These are phyloP conservation scores for Mormyrops boulengeri DNA, from an alignment of 2,797 vertebrate genomes.

Conservation along the genomic window DNA sequence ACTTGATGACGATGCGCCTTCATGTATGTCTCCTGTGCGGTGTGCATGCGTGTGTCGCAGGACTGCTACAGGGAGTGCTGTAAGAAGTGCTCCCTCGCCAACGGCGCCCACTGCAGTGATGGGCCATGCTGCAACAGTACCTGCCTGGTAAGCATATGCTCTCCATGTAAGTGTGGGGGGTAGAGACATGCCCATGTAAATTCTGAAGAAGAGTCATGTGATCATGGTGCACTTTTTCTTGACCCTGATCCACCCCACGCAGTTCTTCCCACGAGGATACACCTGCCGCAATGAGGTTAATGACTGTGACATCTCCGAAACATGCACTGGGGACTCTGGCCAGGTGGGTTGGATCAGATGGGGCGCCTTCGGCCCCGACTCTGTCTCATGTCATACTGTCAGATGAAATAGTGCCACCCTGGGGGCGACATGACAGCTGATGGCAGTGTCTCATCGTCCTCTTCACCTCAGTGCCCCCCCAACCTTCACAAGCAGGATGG, in stretches of 20 bases:
- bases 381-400: neutral
- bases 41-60: constrained; percentile 49
- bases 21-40: neutral
- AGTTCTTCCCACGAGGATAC: constrained; percentile 88
- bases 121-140: constrained; percentile 94
- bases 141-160: constrained; percentile 72
- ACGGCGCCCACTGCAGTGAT: constrained; percentile 91
- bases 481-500: constrained; percentile 98
- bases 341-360: constrained; percentile 68
- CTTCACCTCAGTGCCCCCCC: constrained; percentile 79
- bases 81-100: constrained; percentile 96
- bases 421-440: neutral
- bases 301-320: constrained; percentile 92
- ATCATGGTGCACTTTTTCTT: neutral
- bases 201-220: neutral
- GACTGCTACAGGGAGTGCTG: constrained; percentile 92
- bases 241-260: neutral
- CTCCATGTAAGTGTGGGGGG: neutral
- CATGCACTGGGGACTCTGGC: constrained; percentile 92
- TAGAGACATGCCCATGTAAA: neutral
- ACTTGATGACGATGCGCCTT: neutral
- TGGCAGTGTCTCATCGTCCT: neutral
- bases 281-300: constrained; percentile 90
- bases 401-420: neutral
- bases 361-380: neutral